These are phyloP conservation scores for Pelodytes ibericus DNA, from an alignment of 2,797 vertebrate genomes.

Conservation along the genomic window DNA sequence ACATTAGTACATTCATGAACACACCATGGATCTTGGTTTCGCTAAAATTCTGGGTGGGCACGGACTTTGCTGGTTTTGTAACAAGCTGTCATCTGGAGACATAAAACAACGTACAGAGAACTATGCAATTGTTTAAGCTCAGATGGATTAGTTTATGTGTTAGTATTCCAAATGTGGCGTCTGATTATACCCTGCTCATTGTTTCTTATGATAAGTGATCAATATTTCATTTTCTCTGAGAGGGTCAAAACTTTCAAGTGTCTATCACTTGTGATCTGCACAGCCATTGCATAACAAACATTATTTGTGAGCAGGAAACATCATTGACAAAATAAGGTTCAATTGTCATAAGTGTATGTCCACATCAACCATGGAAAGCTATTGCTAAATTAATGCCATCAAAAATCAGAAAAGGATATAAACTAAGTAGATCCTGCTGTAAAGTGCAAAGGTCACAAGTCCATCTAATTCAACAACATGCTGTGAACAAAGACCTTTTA, in stretches of 20 bases:
- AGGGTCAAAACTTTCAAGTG: conserved; percentile 72
- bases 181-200: conserved; percentile 74
- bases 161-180: conserved; percentile 63
- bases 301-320: conserved; percentile 54
- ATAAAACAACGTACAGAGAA: background rate
- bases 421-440: conserved; percentile 60
- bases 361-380: conserved; percentile 53
- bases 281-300: conserved; percentile 63
- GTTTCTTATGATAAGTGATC: conserved; percentile 88
- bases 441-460: conserved; percentile 64
- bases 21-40: too few relatives aligned
- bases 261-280: conserved; percentile 64
- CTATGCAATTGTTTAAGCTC: conserved; percentile 56
- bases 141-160: conserved; percentile 61
- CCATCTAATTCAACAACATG: conserved; percentile 60
- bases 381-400: conserved; percentile 68
- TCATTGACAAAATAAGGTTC: conserved; percentile 43
- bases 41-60: too few relatives aligned
- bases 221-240: conserved; percentile 93
- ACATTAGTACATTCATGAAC: too few relatives aligned
- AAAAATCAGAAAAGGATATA: conserved; percentile 72
- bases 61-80: conserved; percentile 2
- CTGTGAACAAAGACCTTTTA: conserved; percentile 69
- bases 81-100: conserved; percentile 20
- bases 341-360: conserved; percentile 48